A percentile compares a stretch with the other conserved stretches of the same genome.
Evolutionary conservation across 2,888 invertebrate genomes (phyloP).

Genomic region (Xylota sylvarum): DNA sequence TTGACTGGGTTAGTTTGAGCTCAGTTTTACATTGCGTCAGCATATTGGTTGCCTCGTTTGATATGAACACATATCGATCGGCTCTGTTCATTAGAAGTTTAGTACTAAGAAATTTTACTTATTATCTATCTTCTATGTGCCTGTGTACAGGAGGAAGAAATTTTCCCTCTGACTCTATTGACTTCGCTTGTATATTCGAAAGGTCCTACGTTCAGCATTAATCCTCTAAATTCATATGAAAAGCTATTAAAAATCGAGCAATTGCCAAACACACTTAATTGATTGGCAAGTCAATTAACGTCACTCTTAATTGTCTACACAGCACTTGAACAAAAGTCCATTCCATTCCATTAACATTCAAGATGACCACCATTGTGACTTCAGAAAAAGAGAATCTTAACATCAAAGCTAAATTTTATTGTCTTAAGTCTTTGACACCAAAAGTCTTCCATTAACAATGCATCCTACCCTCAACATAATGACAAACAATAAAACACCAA

Average conservation of each 20-base stretch:
- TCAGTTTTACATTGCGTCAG: too few relatives aligned
- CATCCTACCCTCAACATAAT: conserved; percentile 1
- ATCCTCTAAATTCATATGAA: neutral
- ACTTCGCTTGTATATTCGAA: too few relatives aligned
- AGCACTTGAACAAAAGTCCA: neutral
- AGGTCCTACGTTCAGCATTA: too few relatives aligned
- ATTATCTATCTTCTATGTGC: too few relatives aligned
- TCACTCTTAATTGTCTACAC: conserved; percentile 1
- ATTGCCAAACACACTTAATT: neutral
- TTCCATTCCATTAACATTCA: neutral
- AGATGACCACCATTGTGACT: neutral
- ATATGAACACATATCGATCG: too few relatives aligned
- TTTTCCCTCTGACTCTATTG: too few relatives aligned
- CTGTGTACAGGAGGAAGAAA: too few relatives aligned
- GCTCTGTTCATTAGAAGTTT: too few relatives aligned
- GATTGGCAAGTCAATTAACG: conserved; percentile 46
- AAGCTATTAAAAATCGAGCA: neutral
- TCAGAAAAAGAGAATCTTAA: neutral
- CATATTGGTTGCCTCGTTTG: too few relatives aligned
- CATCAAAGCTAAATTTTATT: conserved; percentile 11
- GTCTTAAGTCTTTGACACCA: conserved; percentile 18
- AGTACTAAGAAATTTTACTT: too few relatives aligned
- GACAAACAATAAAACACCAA: conserved; percentile 59
- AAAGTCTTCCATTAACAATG: conserved; percentile 36
- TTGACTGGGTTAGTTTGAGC: too few relatives aligned